phyloP scores from a whole-genome alignment of 2,888 invertebrate genomes.

The Artemia sp. region DNA sequence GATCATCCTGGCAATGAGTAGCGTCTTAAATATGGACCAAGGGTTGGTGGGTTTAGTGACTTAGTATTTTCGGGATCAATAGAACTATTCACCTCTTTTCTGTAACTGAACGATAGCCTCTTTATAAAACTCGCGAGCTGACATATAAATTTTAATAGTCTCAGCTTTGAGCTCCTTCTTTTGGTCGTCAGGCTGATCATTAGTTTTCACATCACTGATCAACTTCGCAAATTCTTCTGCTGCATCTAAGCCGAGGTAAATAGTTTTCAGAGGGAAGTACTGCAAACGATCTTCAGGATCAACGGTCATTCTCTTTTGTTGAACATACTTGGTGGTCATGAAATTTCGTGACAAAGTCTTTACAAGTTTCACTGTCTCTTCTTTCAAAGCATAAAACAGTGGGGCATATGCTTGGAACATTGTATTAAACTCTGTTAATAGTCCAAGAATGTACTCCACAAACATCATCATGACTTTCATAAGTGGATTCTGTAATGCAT shows the following conservation, averaged over 20 bases:
- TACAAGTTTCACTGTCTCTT: too few species aligned
- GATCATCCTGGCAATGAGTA: too few species aligned
- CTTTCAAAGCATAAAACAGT: too few species aligned
- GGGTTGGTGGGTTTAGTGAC: neutral
- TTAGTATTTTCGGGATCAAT: neutral
- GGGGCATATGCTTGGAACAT: too few species aligned
- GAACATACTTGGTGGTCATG: neutral
- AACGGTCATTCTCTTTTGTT: neutral
- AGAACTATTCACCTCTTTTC: neutral
- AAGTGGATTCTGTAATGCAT: too few species aligned
- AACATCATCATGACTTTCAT: too few species aligned
- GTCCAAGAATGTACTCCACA: too few species aligned
- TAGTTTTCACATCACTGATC: neutral
- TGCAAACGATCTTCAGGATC: neutral
- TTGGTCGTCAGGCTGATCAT: neutral
- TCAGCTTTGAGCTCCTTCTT: neutral
- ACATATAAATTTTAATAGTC: neutral
- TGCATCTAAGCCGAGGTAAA: constrained; percentile 4
- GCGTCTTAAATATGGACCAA: neutral
- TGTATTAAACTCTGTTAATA: too few species aligned
- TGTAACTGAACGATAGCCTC: neutral
- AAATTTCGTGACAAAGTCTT: neutral
- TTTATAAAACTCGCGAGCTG: constrained; percentile 9
- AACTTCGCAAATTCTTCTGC: neutral
- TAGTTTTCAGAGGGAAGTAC: constrained; percentile 8